Percentiles rank a stretch among this genome's conserved stretches.
Evolutionary conservation across 64 coral and sea anemone genomes (phyloP).

Genomic region (Stichodactyla mertensii): DNA sequence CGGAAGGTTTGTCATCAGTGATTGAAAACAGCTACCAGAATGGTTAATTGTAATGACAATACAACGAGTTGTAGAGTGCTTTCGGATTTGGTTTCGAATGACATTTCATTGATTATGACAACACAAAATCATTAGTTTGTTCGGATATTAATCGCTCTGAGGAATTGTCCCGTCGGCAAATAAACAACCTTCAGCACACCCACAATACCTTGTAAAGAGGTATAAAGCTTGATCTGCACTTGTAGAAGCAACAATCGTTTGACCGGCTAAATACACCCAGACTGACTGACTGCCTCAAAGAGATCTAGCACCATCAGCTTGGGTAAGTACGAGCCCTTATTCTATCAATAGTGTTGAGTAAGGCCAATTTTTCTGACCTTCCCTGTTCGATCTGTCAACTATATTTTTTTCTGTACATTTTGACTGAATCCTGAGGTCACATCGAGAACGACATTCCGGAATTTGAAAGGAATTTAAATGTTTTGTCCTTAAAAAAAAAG

Average conservation of each 20-base stretch:
- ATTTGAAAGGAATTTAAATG: background rate
- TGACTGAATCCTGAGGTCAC: background rate
- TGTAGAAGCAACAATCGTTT: background rate
- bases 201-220: background rate
- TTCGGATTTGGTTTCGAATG: background rate
- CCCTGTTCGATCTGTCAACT: background rate
- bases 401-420: background rate
- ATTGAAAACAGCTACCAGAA: background rate
- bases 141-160: slow-evolving; percentile 2
- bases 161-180: slow-evolving; percentile 8
- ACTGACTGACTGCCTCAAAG: background rate
- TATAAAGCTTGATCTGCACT: background rate
- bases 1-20: background rate
- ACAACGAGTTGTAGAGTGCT: background rate
- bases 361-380: background rate
- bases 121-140: background rate
- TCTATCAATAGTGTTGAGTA: background rate
- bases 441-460: background rate
- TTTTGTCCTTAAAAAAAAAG: no score
- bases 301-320: background rate
- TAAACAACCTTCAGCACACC: background rate
- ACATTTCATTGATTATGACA: background rate
- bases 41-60: background rate
- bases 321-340: background rate
- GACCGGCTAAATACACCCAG: background rate